These are phyloP conservation scores for Muricea muricata DNA, from an alignment of 92 coral and sea anemone genomes.

Conservation along the genomic window DNA sequence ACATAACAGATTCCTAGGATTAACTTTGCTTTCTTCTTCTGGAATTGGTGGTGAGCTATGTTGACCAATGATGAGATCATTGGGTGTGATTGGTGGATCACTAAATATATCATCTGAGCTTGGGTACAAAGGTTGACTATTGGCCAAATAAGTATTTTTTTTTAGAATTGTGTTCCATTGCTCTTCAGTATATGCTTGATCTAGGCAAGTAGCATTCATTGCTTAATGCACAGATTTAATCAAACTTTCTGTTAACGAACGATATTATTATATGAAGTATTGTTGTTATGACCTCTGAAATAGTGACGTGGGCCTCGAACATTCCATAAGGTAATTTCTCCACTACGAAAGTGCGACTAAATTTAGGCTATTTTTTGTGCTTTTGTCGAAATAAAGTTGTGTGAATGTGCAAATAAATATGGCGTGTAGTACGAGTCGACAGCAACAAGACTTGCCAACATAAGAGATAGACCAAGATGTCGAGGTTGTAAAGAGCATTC, in stretches of 20 bases:
- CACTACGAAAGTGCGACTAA: no score
- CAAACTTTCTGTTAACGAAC: slow-evolving; percentile 46
- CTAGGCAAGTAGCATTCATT: slow-evolving; percentile 20
- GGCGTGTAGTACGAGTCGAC: not conserved
- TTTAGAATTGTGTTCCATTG: slow-evolving; percentile 61
- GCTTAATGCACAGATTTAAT: slow-evolving; percentile 61
- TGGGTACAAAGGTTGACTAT: slow-evolving; percentile 31
- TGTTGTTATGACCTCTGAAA: no score
- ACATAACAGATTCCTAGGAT: slow-evolving; percentile 51
- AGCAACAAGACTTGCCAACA: not conserved
- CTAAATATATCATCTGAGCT: slow-evolving; percentile 8
- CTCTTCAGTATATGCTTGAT: slow-evolving; percentile 54
- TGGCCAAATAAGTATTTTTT: slow-evolving; percentile 37
- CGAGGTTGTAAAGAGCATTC: not conserved
- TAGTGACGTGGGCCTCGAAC: no score
- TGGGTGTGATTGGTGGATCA: slow-evolving; percentile 63
- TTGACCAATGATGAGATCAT: slow-evolving; percentile 61
- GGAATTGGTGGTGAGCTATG: slow-evolving; percentile 64
- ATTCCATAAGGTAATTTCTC: no score
- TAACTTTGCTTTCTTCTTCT: slow-evolving; percentile 50
- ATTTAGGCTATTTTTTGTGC: no score
- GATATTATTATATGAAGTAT: no score
- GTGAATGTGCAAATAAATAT: not conserved
- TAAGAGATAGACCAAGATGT: not conserved
- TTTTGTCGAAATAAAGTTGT: no score